Percentiles rank a stretch among this genome's conserved stretches.
phyloP scores from a whole-genome alignment of 2,113 vertebrate species.

The Opisthocomus hoazin region DNA sequence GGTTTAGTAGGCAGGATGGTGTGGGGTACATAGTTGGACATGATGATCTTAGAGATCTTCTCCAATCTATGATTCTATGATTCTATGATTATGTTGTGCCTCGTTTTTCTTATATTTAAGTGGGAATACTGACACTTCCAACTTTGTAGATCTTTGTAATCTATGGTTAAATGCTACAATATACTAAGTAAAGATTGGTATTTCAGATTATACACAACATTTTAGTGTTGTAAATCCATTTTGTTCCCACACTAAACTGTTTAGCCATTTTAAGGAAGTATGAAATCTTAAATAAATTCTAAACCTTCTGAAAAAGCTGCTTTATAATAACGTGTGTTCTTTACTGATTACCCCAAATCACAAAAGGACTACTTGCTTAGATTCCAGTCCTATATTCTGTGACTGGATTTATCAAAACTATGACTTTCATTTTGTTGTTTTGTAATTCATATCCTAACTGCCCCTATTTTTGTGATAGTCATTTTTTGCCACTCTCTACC shows the following conservation, averaged over 20 bases:
- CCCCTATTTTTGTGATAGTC: fast-evolving
- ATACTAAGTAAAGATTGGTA: fast-evolving
- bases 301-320: background rate
- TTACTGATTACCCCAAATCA: background rate
- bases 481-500: background rate
- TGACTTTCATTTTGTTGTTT: background rate
- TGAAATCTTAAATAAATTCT: background rate
- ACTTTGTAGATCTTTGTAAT: background rate
- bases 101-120: background rate
- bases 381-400: background rate
- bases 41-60: no score
- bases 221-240: background rate
- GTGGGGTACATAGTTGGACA: no score
- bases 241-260: background rate
- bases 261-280: background rate
- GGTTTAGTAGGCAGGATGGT: no score
- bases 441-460: background rate
- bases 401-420: background rate
- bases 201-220: background rate
- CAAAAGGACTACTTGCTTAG: background rate
- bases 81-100: no score
- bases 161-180: background rate
- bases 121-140: fast-evolving
- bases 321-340: background rate
- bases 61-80: no score